phyloP scores from a whole-genome alignment of 2,797 vertebrate species.

The Apogon talboti region DNA sequence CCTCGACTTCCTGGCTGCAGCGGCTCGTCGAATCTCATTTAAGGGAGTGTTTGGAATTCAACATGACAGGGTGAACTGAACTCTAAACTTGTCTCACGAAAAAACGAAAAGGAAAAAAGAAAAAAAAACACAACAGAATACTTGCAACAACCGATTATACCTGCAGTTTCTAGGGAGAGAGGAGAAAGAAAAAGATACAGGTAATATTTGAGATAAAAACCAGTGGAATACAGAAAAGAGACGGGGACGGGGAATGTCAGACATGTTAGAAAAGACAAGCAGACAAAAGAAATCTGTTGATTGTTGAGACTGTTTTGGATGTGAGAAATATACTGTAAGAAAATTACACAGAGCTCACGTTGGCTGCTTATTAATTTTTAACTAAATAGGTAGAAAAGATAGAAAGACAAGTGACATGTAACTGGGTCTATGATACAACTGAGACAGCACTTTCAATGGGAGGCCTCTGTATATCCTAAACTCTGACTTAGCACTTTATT shows the following conservation, averaged over 20 bases:
- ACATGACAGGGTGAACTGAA: slow-evolving; percentile 76
- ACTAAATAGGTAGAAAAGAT: slow-evolving; percentile 13
- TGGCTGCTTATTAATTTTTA: slow-evolving; percentile 10
- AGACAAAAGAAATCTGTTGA: slow-evolving; percentile 50
- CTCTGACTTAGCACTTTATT: slow-evolving; percentile 48
- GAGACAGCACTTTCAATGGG: slow-evolving; percentile 24
- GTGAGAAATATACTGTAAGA: slow-evolving; percentile 2
- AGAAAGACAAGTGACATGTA: slow-evolving; percentile 10
- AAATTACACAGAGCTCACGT: slow-evolving; percentile 11
- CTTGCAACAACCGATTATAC: slow-evolving; percentile 85
- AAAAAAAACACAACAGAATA: slow-evolving; percentile 74
- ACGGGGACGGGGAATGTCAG: slow-evolving; percentile 59
- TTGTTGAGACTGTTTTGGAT: slow-evolving; percentile 14
- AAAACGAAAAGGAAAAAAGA: slow-evolving; percentile 70
- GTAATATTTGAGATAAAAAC: slow-evolving; percentile 81
- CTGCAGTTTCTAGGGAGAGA: slow-evolving; percentile 87
- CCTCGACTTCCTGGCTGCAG: slow-evolving; percentile 44
- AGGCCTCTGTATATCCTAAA: slow-evolving; percentile 28
- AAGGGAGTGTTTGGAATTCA: slow-evolving; percentile 73
- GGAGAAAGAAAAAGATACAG: slow-evolving; percentile 86
- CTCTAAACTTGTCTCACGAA: slow-evolving; percentile 76
- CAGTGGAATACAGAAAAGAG: slow-evolving; percentile 72
- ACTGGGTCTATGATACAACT: slow-evolving; percentile 22
- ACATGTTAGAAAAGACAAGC: slow-evolving; percentile 54
- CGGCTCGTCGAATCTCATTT: slow-evolving; percentile 52